Conservation (phyloP, 2,888 invertebrate species). For the Diogma glabrata region DNA sequence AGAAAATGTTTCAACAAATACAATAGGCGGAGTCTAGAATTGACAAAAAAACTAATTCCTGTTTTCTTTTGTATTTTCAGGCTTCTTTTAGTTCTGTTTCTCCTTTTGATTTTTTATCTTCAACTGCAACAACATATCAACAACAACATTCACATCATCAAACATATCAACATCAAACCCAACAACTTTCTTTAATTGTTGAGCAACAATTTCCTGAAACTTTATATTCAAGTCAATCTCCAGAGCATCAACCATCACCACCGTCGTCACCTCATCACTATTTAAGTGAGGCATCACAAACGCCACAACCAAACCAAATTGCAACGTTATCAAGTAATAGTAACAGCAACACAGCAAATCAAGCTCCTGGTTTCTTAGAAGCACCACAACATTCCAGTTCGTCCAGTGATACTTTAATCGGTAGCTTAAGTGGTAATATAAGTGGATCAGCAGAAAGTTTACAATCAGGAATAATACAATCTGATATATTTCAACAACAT, state of each 20-base stretch:
- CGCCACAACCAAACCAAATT: too few species aligned
- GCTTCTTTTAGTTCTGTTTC: conserved; percentile 37
- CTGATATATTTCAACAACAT: conserved; percentile 29
- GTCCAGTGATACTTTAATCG: conserved; percentile 17
- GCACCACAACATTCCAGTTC: conserved; percentile 27
- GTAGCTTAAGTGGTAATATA: conserved; percentile 16
- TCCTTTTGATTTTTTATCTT: conserved; percentile 32
- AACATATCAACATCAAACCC: conserved; percentile 14
- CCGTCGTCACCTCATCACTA: neutral
- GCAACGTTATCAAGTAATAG: conserved; percentile 7
- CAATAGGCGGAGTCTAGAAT: too few species aligned
- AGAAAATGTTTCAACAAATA: too few species aligned
- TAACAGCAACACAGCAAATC: neutral
- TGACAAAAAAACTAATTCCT: neutral
- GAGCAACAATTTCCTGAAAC: conserved; percentile 27
- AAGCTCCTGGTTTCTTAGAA: neutral
- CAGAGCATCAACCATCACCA: conserved; percentile 10
- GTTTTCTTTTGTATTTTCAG: conserved; percentile 21
- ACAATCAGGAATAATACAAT: too few species aligned
- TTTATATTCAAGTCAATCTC: conserved; percentile 33
- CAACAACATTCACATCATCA: conserved; percentile 25
- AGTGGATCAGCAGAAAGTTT: conserved; percentile 30
- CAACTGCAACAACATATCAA: conserved; percentile 28
- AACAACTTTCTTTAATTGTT: conserved; percentile 2
- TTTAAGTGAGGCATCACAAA: conserved; percentile 15